These are phyloP conservation scores for Karalla daura DNA, from an alignment of 2,797 vertebrate species.

Conservation along the genomic window DNA sequence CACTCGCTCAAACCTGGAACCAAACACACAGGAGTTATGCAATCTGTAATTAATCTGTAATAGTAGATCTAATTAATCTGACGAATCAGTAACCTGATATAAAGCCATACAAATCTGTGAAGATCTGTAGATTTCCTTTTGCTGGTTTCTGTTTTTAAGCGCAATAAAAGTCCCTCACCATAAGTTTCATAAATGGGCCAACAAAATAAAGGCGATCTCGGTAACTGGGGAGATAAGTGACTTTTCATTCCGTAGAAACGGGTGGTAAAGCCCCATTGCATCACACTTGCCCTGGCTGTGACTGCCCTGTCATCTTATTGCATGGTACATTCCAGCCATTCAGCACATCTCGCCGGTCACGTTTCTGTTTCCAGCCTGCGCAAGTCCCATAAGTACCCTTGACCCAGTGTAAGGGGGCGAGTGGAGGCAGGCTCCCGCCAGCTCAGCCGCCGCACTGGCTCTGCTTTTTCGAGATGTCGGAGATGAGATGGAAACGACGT, in stretches of 20 bases:
- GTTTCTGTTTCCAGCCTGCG: constrained; percentile 4
- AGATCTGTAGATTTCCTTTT: neutral
- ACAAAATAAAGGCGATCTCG: neutral
- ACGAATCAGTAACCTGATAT: too few species aligned
- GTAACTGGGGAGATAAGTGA: neutral
- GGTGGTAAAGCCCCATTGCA: neutral
- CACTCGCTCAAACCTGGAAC: too few species aligned
- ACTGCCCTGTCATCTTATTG: neutral
- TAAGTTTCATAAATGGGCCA: neutral
- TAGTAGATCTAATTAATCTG: neutral
- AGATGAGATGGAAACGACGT: too few species aligned
- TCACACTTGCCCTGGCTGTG: neutral
- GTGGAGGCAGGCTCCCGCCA: neutral
- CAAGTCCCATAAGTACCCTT: neutral
- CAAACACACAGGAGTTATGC: too few species aligned
- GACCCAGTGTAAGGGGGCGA: neutral
- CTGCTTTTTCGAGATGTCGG: too few species aligned
- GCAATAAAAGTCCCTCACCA: too few species aligned
- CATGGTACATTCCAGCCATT: constrained; percentile 11
- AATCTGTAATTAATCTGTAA: too few species aligned
- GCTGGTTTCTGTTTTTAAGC: neutral
- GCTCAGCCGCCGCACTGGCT: neutral
- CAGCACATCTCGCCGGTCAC: constrained; percentile 6
- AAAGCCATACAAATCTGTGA: too few species aligned
- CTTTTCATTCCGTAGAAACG: neutral